A percentile compares a stretch with the other conserved stretches of the same genome.
These are phyloP conservation scores for Propithecus deckenii DNA, from an alignment of 2,797 vertebrate genomes.

Conservation along the genomic window DNA sequence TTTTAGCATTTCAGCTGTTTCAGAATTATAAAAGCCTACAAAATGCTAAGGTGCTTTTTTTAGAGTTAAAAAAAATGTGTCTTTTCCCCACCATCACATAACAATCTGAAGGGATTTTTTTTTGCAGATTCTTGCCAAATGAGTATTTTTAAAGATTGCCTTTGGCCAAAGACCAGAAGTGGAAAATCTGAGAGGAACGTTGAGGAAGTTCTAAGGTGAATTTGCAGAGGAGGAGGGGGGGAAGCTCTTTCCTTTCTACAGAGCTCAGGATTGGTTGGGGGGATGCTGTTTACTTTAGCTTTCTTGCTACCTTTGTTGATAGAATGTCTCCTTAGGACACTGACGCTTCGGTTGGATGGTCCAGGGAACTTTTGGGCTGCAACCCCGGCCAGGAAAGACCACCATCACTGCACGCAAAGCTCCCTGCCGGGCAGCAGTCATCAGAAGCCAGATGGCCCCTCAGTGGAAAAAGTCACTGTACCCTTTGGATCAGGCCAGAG, in stretches of 20 bases:
- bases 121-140: conserved; percentile 72
- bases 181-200: conserved; percentile 48
- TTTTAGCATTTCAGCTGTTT: conserved; percentile 78
- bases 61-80: conserved; percentile 77
- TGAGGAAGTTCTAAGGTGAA: conserved; percentile 42
- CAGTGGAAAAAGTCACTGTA: background rate
- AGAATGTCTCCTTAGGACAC: background rate
- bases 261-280: background rate
- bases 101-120: conserved; percentile 69
- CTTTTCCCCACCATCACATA: conserved; percentile 73
- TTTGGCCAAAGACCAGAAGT: conserved; percentile 73
- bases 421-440: background rate
- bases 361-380: background rate
- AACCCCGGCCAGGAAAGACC: background rate
- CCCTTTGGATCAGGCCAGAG: background rate
- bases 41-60: conserved; percentile 81
- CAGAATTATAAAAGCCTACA: conserved; percentile 78
- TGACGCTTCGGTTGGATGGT: background rate
- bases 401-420: background rate
- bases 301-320: background rate
- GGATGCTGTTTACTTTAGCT: background rate
- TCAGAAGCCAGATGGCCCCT: background rate
- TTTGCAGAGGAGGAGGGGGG: background rate
- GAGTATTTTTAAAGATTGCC: conserved; percentile 74
- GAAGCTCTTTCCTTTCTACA: background rate